These are phyloP conservation scores for Hepsetus odoe DNA, from an alignment of 2,113 vertebrate species.

Conservation along the genomic window DNA sequence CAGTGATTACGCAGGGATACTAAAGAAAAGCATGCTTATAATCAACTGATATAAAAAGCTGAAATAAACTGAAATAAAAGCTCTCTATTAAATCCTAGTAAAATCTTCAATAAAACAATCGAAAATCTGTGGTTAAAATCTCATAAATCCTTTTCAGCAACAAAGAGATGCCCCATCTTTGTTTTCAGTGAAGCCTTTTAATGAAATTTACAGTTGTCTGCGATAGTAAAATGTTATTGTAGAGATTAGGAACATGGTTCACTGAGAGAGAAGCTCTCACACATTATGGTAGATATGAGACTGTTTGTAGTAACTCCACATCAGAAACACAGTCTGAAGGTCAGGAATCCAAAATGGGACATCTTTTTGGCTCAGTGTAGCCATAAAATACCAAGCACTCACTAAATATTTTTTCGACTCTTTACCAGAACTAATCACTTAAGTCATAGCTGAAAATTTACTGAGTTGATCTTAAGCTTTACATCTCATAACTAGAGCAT, in stretches of 20 bases:
- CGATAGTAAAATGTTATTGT: not conserved
- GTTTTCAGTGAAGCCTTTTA: slow-evolving; percentile 23
- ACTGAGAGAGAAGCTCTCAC: slow-evolving; percentile 26
- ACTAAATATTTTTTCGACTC: not conserved
- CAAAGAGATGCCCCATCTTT: not conserved
- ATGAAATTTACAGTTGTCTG: not conserved
- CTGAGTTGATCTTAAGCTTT: not conserved
- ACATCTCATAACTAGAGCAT: slow-evolving; percentile 14
- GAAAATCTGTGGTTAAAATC: not conserved
- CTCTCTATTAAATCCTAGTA: not conserved
- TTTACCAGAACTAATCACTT: slow-evolving; percentile 23
- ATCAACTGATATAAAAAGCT: too few species aligned
- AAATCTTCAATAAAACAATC: not conserved
- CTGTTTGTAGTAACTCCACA: not conserved
- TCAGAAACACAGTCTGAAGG: slow-evolving; percentile 23
- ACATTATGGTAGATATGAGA: slow-evolving; percentile 29
- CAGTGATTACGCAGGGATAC: too few species aligned
- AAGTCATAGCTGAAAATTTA: slow-evolving; percentile 4
- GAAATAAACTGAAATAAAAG: too few species aligned
- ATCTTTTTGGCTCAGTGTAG: not conserved
- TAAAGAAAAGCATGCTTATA: too few species aligned
- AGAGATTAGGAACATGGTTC: not conserved
- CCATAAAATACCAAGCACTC: not conserved
- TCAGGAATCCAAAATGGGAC: slow-evolving; percentile 28
- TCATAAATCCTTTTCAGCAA: slow-evolving; percentile 13